Conservation (phyloP, 2,797 vertebrate species). For the Masticophis lateralis region DNA sequence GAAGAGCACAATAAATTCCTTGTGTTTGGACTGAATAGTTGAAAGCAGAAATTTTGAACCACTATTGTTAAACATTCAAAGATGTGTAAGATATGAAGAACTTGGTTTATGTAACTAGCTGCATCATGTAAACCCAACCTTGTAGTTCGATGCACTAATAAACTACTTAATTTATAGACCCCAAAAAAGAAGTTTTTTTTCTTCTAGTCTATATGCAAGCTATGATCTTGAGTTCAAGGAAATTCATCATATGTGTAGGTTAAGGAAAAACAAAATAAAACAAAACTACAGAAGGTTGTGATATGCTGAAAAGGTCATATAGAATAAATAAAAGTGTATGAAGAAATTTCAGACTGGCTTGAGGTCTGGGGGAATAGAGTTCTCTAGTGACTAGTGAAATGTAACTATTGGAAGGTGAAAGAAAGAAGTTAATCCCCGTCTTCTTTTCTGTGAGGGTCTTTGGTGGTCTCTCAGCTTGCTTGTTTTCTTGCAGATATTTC, state of each 20-base stretch:
- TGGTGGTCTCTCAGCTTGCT: neutral
- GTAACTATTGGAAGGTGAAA: neutral
- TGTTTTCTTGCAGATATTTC: neutral
- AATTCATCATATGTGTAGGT: neutral
- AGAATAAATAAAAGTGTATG: neutral
- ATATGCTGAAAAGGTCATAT: neutral
- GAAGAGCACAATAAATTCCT: constrained; percentile 81
- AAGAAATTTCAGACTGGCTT: neutral
- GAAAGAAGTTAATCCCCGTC: neutral
- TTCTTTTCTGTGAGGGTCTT: neutral
- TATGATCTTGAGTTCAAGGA: neutral
- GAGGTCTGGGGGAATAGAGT: neutral
- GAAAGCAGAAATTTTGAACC: neutral
- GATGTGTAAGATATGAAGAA: fast-evolving
- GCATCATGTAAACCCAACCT: fast-evolving
- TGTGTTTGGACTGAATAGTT: constrained; percentile 12
- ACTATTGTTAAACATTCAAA: fast-evolving
- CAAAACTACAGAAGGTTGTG: neutral
- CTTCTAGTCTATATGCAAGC: too few relatives aligned
- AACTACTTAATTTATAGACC: neutral
- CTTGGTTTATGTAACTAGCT: fast-evolving
- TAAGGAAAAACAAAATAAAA: neutral
- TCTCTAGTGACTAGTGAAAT: neutral
- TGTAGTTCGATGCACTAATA: constrained; percentile 25
- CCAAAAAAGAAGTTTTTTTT: too few relatives aligned